phyloP scores from a whole-genome alignment of 2,888 invertebrate genomes.

The Nowickia ferox region DNA sequence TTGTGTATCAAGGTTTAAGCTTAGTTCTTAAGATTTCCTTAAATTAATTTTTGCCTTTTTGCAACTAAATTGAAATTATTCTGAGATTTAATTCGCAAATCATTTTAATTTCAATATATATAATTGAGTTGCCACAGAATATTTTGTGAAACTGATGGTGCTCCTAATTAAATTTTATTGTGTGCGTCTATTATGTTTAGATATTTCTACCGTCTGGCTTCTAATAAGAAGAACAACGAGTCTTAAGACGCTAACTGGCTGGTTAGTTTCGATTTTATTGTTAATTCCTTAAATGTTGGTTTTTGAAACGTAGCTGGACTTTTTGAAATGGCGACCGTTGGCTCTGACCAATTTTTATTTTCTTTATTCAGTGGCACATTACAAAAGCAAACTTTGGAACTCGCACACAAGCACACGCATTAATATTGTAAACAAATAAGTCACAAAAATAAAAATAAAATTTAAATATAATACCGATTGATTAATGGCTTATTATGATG shows the following conservation, averaged over 20 bases:
- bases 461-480: slow-evolving; percentile 77
- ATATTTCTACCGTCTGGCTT: slow-evolving; percentile 30
- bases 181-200: slow-evolving; percentile 3
- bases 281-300: background rate
- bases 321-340: slow-evolving; percentile 3
- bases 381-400: slow-evolving; percentile 10
- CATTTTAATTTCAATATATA: background rate
- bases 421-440: slow-evolving; percentile 36
- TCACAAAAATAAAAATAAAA: slow-evolving; percentile 59
- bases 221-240: slow-evolving; percentile 31
- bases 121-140: background rate
- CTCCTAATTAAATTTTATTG: background rate
- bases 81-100: no score
- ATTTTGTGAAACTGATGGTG: background rate
- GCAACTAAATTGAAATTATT: no score
- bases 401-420: background rate
- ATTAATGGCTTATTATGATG: slow-evolving; percentile 82
- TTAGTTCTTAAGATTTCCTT: no score
- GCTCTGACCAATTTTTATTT: slow-evolving; percentile 42
- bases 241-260: slow-evolving; percentile 11
- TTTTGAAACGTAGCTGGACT: background rate
- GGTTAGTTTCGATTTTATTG: slow-evolving; percentile 17
- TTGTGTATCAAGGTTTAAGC: no score
- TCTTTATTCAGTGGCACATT: slow-evolving; percentile 30
- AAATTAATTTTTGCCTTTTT: no score